Evolutionary conservation across 1,140 invertebrate species (phyloP).

Genomic region (Papilio machaon): DNA sequence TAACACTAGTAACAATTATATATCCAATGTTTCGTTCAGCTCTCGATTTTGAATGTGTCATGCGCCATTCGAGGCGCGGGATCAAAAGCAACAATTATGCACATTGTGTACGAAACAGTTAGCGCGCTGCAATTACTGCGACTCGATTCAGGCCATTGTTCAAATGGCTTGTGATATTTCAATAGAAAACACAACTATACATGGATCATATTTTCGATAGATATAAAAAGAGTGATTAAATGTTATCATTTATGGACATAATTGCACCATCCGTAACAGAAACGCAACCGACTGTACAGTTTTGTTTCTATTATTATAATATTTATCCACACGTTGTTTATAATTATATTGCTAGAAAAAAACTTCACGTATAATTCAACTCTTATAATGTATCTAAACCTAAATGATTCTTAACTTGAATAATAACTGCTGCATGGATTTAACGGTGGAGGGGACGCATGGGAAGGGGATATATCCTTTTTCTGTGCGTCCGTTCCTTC

Average conservation of each 20-base stretch:
- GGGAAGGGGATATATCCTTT: too few species aligned
- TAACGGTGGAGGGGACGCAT: too few species aligned
- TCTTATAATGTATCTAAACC: too few species aligned
- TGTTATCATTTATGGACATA: conserved; percentile 47
- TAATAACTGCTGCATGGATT: not conserved
- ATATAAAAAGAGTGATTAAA: conserved; percentile 53
- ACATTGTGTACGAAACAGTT: conserved; percentile 78
- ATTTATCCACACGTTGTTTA: not conserved
- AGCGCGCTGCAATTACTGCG: conserved; percentile 71
- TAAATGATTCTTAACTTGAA: not conserved
- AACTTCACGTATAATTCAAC: too few species aligned
- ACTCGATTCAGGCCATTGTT: conserved; percentile 77
- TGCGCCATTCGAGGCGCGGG: conserved; percentile 71
- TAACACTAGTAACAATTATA: conserved; percentile 19
- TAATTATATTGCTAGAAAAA: not conserved
- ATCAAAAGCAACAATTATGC: conserved; percentile 70
- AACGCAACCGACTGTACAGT: conserved; percentile 32
- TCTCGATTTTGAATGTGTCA: conserved; percentile 61
- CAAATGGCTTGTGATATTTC: conserved; percentile 62
- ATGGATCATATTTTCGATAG: conserved; percentile 58
- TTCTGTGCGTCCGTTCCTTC: too few species aligned
- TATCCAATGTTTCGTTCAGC: conserved; percentile 62
- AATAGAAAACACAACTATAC: conserved; percentile 48
- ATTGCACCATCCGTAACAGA: conserved; percentile 30
- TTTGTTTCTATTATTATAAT: conserved; percentile 19